These are phyloP conservation scores for Parascotia fuliginaria DNA, from an alignment of 2,888 invertebrate species.

Conservation along the genomic window DNA sequence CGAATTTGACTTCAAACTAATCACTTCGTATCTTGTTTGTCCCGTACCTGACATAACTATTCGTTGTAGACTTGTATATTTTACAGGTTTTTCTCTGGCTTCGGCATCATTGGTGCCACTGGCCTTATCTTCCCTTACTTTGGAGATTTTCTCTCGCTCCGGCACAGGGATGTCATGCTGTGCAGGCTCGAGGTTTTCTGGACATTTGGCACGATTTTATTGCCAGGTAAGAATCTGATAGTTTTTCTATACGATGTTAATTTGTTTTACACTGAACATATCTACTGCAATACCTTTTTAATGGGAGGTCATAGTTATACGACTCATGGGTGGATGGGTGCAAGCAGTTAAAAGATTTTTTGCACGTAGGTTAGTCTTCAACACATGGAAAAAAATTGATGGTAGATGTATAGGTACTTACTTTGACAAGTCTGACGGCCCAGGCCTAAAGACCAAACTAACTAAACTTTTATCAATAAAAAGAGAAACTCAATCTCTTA, in stretches of 20 bases:
- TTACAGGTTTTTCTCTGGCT: slow-evolving; percentile 87
- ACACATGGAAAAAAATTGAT: no score
- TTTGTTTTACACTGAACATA: no score
- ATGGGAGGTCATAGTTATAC: no score
- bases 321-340: no score
- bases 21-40: slow-evolving; percentile 33
- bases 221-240: slow-evolving; percentile 79
- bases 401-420: no score
- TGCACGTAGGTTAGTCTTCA: no score
- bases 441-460: no score
- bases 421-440: no score
- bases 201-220: slow-evolving; percentile 85
- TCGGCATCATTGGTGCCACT: slow-evolving; percentile 87
- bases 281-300: no score
- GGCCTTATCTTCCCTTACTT: slow-evolving; percentile 86
- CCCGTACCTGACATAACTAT: slow-evolving; percentile 59
- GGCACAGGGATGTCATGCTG: slow-evolving; percentile 84
- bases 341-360: no score
- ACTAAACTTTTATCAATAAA: background rate
- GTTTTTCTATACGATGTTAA: no score
- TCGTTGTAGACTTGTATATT: slow-evolving; percentile 64
- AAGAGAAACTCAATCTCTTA: background rate
- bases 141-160: slow-evolving; percentile 84
- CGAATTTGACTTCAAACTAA: background rate
- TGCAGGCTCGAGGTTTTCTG: slow-evolving; percentile 87